Conservation (phyloP, 2,113 vertebrate genomes). For the Guaruba guarouba region DNA sequence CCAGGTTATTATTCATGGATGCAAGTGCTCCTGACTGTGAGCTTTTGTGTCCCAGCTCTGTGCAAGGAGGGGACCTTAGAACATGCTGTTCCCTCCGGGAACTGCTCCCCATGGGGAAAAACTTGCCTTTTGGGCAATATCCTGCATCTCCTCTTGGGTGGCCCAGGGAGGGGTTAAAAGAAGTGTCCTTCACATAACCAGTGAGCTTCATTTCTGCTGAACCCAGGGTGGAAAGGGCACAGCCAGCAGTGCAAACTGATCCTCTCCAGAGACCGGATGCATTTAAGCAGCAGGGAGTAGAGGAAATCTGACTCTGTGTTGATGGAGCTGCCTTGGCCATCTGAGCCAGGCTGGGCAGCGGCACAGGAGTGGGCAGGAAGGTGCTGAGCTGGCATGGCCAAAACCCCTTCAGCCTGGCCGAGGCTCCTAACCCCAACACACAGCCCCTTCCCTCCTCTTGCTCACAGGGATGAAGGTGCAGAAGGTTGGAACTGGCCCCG, state of each 20-base stretch:
- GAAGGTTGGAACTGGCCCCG: rapidly evolving
- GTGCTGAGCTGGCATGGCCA: not conserved
- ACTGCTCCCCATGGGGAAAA: not conserved
- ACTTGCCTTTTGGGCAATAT: not conserved
- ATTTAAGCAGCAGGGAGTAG: not conserved
- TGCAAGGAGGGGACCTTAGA: not conserved
- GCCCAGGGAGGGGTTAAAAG: not conserved
- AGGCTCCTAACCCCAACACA: rapidly evolving
- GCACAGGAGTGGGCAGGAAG: not conserved
- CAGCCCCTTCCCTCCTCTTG: not conserved
- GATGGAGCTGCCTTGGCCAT: not conserved
- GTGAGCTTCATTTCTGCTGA: not conserved
- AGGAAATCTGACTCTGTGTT: constrained; percentile 28
- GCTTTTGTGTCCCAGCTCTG: not conserved
- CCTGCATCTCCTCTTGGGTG: not conserved
- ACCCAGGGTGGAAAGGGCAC: not conserved
- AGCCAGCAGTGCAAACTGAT: constrained; percentile 29
- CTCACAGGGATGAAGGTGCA: rapidly evolving
- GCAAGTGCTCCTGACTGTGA: not conserved
- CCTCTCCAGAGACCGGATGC: not conserved
- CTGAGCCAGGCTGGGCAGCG: not conserved
- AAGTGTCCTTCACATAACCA: not conserved
- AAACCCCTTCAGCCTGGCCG: rapidly evolving
- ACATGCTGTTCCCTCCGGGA: rapidly evolving
- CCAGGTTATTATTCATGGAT: not conserved